Base-by-base conservation (phyloP, 2,888 invertebrate species). In the Zelleria hepariella region DNA sequence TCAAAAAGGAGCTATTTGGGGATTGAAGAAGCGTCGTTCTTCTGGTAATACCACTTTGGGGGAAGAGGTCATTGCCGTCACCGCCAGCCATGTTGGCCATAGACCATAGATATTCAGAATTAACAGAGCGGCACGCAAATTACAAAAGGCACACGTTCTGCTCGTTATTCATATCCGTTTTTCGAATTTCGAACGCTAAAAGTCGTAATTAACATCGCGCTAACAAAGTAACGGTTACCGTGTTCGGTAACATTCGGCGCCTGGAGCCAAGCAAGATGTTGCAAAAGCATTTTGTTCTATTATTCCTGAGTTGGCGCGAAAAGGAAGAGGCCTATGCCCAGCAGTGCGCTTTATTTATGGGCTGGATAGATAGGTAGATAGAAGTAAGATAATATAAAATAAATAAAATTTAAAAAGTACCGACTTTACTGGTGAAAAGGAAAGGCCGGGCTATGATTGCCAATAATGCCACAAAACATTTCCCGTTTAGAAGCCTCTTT, bases 81-180 rank as follows among this genome's bases (percentile, higher is more conserved):
- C 68, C 55, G 32, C 68, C 68, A 67, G 32, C 68, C 68, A 67
- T 67, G 68, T 75, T 75, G 72, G 75, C 79, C 78, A 79, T 79
- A 79, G 77, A 75, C 73, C 74, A 75, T 70, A 65, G 64, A 61
- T 64, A 63, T 65, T 60, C 62, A 70, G 65, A 62, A 72, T 79
- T 77, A 80, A 79, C 81, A 82, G 82, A 82, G 80, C 81, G 71
- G 75, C 75, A 74, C 79, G 76, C 65, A 66, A 64, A 64, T 62
- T 66, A 68, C 68, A 70, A 67, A 68, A 67, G 67, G 62, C 62
- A 61, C 51, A 18, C 58, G n/a, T 24, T n/a, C 18, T 23, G 26
- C 58, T 53, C 53, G 58, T 42, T 58, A 48, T 58, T 57, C 57
- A 57, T 57, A 57, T 57, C 57, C 57, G 57, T 48, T 57, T 27